These are phyloP conservation scores for Trissolcus brochymenae DNA, from an alignment of 2,888 invertebrate species.

Conservation along the genomic window DNA sequence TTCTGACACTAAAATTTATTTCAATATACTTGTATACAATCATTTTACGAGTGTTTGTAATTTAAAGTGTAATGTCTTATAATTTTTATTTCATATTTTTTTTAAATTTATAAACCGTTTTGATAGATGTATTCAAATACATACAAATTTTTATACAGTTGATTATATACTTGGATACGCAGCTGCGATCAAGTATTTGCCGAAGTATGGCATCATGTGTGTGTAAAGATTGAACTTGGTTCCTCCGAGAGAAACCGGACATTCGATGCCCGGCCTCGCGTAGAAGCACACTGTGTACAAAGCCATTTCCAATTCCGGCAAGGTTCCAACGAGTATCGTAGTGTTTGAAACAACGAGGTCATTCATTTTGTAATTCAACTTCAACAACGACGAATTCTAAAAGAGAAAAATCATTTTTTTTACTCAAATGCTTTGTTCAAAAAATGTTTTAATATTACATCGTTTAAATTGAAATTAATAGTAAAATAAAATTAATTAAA, in stretches of 20 bases:
- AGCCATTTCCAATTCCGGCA: conserved; percentile 94
- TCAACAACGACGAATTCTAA: conserved; percentile 86
- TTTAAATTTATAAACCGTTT: too few species aligned
- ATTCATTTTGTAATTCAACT: conserved; percentile 85
- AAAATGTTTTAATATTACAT: not conserved
- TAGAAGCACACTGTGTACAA: conserved; percentile 92
- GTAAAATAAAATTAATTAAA: not conserved
- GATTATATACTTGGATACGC: conserved; percentile 86
- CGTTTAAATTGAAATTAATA: not conserved
- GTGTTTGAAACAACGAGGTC: conserved; percentile 86
- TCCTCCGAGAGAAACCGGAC: conserved; percentile 84
- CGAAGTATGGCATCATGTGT: conserved; percentile 84
- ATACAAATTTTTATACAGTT: not conserved
- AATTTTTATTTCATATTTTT: too few species aligned
- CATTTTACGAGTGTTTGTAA: too few species aligned
- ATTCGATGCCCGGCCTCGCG: conserved; percentile 80
- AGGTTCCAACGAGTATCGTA: conserved; percentile 88
- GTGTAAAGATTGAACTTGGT: conserved; percentile 85
- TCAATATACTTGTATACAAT: too few species aligned
- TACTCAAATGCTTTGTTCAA: not conserved
- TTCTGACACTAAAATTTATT: too few species aligned
- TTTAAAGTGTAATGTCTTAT: too few species aligned
- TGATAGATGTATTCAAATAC: too few species aligned
- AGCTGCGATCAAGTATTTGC: conserved; percentile 88
- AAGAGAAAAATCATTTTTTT: conserved; percentile 60